Percentiles rank a stretch among this genome's conserved stretches.
phyloP scores from a whole-genome alignment of 2,113 vertebrate genomes.

The Embiotoca jacksoni region DNA sequence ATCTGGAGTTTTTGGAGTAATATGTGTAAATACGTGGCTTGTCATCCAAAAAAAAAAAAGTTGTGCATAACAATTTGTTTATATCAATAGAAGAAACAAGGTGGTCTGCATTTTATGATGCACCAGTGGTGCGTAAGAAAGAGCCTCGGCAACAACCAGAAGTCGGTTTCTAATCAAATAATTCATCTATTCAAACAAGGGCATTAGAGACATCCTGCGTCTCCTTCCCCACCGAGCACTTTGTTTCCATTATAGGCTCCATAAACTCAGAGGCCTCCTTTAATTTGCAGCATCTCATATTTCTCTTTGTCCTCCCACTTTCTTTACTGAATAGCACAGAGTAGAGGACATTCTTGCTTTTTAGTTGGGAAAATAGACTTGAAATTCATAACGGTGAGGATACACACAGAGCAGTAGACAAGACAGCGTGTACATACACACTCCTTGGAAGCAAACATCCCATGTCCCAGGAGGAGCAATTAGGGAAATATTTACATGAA shows the following conservation, averaged over 20 bases:
- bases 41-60: no score
- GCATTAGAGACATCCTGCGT: background rate
- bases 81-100: background rate
- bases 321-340: background rate
- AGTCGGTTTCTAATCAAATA: background rate
- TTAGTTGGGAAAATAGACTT: conserved; percentile 2
- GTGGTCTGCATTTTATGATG: background rate
- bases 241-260: background rate
- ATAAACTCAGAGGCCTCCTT: conserved; percentile 1
- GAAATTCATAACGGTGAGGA: conserved; percentile 4
- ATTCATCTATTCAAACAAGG: background rate
- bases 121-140: background rate
- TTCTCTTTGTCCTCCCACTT: background rate
- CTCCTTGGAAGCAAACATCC: conserved; percentile 40
- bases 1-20: no score
- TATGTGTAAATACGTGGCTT: no score
- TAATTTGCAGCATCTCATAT: background rate
- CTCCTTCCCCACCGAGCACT: background rate
- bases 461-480: conserved; percentile 59
- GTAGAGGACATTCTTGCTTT: background rate
- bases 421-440: conserved; percentile 11
- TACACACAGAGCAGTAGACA: conserved; percentile 1
- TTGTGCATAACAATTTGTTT: no score
- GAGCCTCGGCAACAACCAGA: background rate
- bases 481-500: conserved; percentile 62